Conservation (phyloP, 1,140 invertebrate species). For the Leptopilina clavipes region DNA sequence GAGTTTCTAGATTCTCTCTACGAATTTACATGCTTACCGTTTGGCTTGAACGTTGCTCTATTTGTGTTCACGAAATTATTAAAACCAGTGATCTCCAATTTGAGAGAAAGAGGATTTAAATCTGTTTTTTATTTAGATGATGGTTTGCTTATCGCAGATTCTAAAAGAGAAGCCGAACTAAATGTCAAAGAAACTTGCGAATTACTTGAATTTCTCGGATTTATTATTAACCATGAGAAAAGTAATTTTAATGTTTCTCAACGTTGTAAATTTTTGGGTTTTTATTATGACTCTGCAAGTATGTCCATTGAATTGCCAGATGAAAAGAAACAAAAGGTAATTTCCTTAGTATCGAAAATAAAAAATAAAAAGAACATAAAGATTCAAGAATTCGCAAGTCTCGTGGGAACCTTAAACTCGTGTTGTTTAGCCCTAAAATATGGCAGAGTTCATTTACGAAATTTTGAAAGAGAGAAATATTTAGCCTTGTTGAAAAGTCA, state of each 20-base stretch:
- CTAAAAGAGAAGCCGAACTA: neutral
- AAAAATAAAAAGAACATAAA: conserved; percentile 36
- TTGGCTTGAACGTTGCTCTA: conserved; percentile 38
- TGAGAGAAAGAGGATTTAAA: neutral
- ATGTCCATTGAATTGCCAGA: conserved; percentile 47
- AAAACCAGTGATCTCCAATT: neutral
- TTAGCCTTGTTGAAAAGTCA: conserved; percentile 39
- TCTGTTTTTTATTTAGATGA: neutral
- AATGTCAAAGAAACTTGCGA: conserved; percentile 40
- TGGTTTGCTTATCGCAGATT: too few relatives aligned
- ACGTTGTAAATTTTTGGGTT: conserved; percentile 52
- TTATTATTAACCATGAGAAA: conserved; percentile 55
- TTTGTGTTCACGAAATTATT: conserved; percentile 57
- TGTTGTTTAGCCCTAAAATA: conserved; percentile 52
- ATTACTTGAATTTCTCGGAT: conserved; percentile 21
- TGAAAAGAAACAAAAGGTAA: conserved; percentile 42
- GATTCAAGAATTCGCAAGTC: conserved; percentile 52
- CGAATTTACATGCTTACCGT: neutral
- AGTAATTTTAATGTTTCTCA: conserved; percentile 45
- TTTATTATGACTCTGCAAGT: conserved; percentile 44
- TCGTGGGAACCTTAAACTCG: conserved; percentile 51
- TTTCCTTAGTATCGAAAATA: conserved; percentile 38
- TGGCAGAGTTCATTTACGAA: conserved; percentile 53
- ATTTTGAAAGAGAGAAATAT: conserved; percentile 52
- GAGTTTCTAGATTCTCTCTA: neutral